These are phyloP conservation scores for Tethya wilhelma DNA, from an alignment of 37 sponge, comb jelly and placozoan genomes.

Conservation along the genomic window DNA sequence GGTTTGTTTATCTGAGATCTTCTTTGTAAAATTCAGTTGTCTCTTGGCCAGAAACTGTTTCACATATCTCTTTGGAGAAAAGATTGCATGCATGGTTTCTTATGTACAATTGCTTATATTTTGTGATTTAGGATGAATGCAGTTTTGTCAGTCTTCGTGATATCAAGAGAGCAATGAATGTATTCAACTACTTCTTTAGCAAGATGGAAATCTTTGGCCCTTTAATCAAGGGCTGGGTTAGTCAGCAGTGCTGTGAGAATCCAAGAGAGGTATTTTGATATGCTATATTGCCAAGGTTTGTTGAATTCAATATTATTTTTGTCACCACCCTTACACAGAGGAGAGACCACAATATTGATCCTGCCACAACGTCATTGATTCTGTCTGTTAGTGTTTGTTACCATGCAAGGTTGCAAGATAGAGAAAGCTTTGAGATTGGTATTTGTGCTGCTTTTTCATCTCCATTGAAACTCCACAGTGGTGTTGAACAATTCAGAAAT, in stretches of 20 bases:
- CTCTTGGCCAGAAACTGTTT: too few species aligned
- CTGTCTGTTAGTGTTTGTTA: constrained; percentile 76
- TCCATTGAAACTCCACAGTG: constrained; percentile 45
- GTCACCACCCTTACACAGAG: too few species aligned
- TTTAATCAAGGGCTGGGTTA: constrained; percentile 21
- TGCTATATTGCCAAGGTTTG: too few species aligned
- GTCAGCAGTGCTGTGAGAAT: too few species aligned
- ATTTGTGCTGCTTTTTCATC: constrained; percentile 25
- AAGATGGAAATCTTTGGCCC: constrained; percentile 29
- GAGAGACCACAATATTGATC: too few species aligned
- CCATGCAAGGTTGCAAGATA: constrained; percentile 78
- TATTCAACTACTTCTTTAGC: constrained; percentile 66
- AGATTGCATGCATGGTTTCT: too few species aligned
- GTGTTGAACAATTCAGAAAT: constrained; percentile 52
- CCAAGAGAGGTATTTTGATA: too few species aligned
- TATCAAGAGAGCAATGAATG: constrained; percentile 83
- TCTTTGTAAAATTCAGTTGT: too few species aligned
- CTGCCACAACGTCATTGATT: constrained; percentile 37
- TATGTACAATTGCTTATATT: too few species aligned
- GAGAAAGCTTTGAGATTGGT: constrained; percentile 54
- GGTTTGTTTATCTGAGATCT: too few species aligned
- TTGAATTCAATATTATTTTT: too few species aligned
- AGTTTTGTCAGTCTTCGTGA: constrained; percentile 88
- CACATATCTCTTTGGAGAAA: too few species aligned
- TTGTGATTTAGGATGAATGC: constrained; percentile 67